phyloP scores from a whole-genome alignment of 2,113 vertebrate genomes.

The Zootoca vivipara region DNA sequence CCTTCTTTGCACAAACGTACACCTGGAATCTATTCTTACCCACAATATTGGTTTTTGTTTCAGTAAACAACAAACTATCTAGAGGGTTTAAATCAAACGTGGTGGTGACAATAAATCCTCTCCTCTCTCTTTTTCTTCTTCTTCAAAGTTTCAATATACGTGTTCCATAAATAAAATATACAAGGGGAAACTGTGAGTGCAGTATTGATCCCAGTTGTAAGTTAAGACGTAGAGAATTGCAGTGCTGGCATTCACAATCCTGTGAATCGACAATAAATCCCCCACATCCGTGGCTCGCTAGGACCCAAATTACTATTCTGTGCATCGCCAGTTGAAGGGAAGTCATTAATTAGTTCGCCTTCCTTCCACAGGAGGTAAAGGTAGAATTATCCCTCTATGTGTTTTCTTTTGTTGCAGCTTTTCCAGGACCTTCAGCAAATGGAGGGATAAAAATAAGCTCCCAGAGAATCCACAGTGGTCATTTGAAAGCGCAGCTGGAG shows the following conservation, averaged over 20 bases:
- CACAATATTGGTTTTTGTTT: background rate
- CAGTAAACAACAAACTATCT: slow-evolving; percentile 35
- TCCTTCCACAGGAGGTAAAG: slow-evolving; percentile 27
- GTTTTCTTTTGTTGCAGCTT: slow-evolving; percentile 43
- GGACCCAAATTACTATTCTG: slow-evolving; percentile 37
- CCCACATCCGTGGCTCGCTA: slow-evolving; percentile 21
- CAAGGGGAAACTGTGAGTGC: slow-evolving; percentile 40
- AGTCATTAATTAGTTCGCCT: slow-evolving; percentile 55
- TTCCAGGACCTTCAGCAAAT: slow-evolving; percentile 21
- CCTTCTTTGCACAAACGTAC: background rate
- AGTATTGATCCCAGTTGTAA: slow-evolving; percentile 65
- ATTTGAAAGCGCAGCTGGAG: background rate
- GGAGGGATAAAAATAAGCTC: slow-evolving; percentile 23
- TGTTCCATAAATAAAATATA: slow-evolving; percentile 65
- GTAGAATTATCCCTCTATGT: slow-evolving; percentile 36
- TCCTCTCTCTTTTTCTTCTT: background rate
- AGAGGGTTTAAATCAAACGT: slow-evolving; percentile 30
- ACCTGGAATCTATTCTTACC: background rate
- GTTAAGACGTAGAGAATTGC: slow-evolving; percentile 55
- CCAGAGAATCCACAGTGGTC: background rate
- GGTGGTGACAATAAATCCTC: slow-evolving; percentile 34
- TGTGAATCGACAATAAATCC: slow-evolving; percentile 57
- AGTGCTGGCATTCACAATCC: slow-evolving; percentile 47
- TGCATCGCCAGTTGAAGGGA: slow-evolving; percentile 27
- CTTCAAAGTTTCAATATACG: slow-evolving; percentile 42